Evolutionary conservation across 2,797 vertebrate species (phyloP).

Genomic region (Cynopterus sphinx): DNA sequence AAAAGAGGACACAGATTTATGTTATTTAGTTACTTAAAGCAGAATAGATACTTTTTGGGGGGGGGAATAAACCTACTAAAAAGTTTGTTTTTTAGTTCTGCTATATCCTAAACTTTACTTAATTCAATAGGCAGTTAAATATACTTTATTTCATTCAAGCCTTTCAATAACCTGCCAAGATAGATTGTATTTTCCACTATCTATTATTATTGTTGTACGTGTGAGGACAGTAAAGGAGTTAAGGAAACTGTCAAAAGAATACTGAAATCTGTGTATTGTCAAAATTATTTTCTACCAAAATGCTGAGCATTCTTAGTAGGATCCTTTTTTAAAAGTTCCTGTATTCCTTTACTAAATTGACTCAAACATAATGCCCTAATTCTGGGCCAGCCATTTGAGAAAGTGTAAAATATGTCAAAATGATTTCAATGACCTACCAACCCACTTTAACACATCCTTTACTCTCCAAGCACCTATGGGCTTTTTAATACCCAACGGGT

Average conservation of each 20-base stretch:
- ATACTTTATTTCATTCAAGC: not conserved
- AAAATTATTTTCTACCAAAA: not conserved
- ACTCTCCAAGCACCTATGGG: not conserved
- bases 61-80: not conserved
- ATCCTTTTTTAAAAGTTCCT: not conserved
- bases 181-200: not conserved
- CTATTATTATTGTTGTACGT: not conserved
- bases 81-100: not conserved
- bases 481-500: not conserved
- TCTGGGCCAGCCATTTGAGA: not conserved
- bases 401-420: not conserved
- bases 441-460: fast-evolving
- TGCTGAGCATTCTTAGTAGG: not conserved
- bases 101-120: not conserved
- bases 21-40: not conserved
- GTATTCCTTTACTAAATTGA: not conserved
- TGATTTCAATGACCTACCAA: not conserved
- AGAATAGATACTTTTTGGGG: not conserved
- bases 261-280: not conserved
- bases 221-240: not conserved
- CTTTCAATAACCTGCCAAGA: not conserved
- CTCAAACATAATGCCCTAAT: not conserved
- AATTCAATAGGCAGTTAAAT: not conserved
- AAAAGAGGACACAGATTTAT: not conserved
- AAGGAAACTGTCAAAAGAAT: not conserved